These are phyloP conservation scores for Drosophila monieri DNA, from an alignment of 2,888 invertebrate species.

Conservation along the genomic window DNA sequence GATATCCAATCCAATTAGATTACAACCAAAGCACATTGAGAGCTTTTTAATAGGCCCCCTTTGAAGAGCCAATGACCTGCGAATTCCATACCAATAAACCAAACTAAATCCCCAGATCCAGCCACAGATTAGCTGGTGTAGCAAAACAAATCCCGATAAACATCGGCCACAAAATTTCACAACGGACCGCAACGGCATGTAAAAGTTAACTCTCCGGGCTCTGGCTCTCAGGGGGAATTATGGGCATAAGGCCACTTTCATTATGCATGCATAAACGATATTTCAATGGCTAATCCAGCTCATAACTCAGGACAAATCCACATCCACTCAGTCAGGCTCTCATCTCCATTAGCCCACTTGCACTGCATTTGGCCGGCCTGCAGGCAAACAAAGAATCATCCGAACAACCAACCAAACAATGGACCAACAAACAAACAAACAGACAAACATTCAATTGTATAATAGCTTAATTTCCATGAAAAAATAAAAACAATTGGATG, in stretches of 20 bases:
- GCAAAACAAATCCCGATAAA: slow-evolving; percentile 41
- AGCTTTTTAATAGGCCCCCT: neutral
- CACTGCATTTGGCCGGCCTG: slow-evolving; percentile 3
- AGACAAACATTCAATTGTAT: slow-evolving; percentile 34
- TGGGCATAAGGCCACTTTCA: slow-evolving; percentile 41
- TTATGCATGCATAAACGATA: slow-evolving; percentile 49
- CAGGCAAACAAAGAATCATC: slow-evolving; percentile 14
- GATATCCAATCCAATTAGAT: neutral
- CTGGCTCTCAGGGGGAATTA: slow-evolving; percentile 37
- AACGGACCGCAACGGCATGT: slow-evolving; percentile 5
- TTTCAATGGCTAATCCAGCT: slow-evolving; percentile 43
- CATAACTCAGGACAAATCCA: slow-evolving; percentile 37
- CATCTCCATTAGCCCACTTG: slow-evolving; percentile 1
- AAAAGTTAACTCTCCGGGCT: slow-evolving; percentile 32
- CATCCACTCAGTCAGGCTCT: slow-evolving; percentile 1
- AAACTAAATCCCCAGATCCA: slow-evolving; percentile 23
- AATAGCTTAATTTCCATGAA: slow-evolving; percentile 51
- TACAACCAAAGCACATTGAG: neutral
- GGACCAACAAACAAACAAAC: slow-evolving; percentile 5
- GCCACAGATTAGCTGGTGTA: slow-evolving; percentile 31
- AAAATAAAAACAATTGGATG: slow-evolving; percentile 24
- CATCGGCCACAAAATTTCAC: slow-evolving; percentile 14
- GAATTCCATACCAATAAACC: slow-evolving; percentile 20
- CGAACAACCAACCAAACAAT: slow-evolving; percentile 2
- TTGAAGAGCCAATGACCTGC: slow-evolving; percentile 1